Percentiles rank a stretch among this genome's conserved stretches.
Conservation (phyloP, 2,888 invertebrate species). For the Priapulus caudatus region DNA sequence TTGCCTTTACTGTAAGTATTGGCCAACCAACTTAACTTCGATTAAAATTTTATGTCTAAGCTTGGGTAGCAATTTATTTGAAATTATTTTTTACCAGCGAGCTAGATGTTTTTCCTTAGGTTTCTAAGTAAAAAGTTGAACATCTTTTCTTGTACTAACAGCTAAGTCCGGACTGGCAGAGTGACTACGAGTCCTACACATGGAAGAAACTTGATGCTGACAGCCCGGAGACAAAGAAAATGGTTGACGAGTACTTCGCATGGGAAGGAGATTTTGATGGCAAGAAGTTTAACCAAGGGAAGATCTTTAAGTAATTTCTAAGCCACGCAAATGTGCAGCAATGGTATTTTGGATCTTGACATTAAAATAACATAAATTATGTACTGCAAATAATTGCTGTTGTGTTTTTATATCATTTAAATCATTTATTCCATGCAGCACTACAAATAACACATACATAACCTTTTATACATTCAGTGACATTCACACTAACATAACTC, state of each 20-base stretch:
- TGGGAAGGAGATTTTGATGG: slow-evolving; percentile 83
- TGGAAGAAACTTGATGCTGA: slow-evolving; percentile 86
- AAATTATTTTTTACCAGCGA: slow-evolving; percentile 7
- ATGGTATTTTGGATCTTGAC: too few relatives aligned
- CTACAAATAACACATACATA: too few relatives aligned
- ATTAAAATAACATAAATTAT: too few relatives aligned
- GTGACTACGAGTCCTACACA: slow-evolving; percentile 88
- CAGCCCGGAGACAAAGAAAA: slow-evolving; percentile 63
- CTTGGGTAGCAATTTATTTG: too few relatives aligned
- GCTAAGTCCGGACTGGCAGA: slow-evolving; percentile 81
- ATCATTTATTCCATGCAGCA: too few relatives aligned
- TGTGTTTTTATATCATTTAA: too few relatives aligned
- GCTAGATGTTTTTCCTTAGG: too few relatives aligned
- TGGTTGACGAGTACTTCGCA: slow-evolving; percentile 77
- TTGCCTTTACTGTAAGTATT: slow-evolving; percentile 60
- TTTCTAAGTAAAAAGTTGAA: slow-evolving; percentile 11
- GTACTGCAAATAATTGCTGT: too few relatives aligned
- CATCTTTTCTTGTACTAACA: slow-evolving; percentile 30
- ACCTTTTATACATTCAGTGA: too few relatives aligned
- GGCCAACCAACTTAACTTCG: slow-evolving; percentile 8
- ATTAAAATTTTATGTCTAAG: slow-evolving; percentile 17
- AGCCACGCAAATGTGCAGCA: too few relatives aligned
- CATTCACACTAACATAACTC: too few relatives aligned
- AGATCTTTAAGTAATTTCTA: slow-evolving; percentile 89
- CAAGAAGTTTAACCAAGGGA: slow-evolving; percentile 93